Conservation (phyloP, 2,888 invertebrate genomes). For the Thera obeliscata region DNA sequence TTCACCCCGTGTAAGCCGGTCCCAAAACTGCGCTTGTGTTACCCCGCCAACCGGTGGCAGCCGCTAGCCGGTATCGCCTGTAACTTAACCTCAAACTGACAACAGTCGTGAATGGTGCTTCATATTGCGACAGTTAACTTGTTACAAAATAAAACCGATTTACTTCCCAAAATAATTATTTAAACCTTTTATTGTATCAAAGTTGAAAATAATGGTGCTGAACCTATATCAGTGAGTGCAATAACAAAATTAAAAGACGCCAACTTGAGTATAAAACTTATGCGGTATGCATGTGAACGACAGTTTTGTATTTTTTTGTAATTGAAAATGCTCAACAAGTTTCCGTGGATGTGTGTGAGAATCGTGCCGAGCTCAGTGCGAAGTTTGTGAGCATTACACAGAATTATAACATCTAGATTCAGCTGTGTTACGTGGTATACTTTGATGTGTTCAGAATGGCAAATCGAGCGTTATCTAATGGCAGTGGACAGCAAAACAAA, state of each 20-base stretch:
- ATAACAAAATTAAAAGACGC: constrained; percentile 49
- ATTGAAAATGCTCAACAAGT: constrained; percentile 52
- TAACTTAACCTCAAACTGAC: constrained; percentile 84
- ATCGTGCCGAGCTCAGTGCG: constrained; percentile 39
- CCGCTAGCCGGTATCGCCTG: constrained; percentile 79
- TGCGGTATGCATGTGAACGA: constrained; percentile 47
- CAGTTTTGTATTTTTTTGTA: constrained; percentile 45
- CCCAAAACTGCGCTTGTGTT: constrained; percentile 64
- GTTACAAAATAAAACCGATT: constrained; percentile 52
- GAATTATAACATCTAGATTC: constrained; percentile 32
- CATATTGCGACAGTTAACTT: constrained; percentile 72
- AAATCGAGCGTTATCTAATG: constrained; percentile 65
- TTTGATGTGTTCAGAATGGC: constrained; percentile 69
- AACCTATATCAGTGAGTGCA: constrained; percentile 49
- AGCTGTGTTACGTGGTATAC: constrained; percentile 40
- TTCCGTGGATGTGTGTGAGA: constrained; percentile 54
- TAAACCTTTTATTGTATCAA: background rate
- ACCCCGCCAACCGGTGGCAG: constrained; percentile 68
- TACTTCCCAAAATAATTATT: background rate
- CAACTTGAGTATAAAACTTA: constrained; percentile 37
- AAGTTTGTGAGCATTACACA: constrained; percentile 46
- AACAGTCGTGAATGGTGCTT: constrained; percentile 79
- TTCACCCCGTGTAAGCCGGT: constrained; percentile 67
- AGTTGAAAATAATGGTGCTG: constrained; percentile 39
- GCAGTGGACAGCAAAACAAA: constrained; percentile 65